A percentile compares a stretch with the other conserved stretches of the same genome.
Evolutionary conservation across 2,113 vertebrate genomes (phyloP).

Genomic region (Plestiodon gilberti): DNA sequence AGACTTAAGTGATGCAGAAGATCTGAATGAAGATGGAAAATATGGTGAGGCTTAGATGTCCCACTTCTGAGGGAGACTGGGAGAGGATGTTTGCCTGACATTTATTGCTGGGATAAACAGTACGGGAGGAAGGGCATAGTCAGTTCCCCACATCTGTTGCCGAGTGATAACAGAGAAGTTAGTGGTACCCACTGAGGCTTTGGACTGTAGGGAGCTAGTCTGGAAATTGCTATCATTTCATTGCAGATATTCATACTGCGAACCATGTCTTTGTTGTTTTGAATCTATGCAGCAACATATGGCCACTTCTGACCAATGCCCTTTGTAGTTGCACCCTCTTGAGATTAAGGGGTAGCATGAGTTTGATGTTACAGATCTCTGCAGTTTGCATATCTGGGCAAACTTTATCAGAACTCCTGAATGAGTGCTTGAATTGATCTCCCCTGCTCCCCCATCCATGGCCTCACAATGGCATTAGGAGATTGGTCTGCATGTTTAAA

Average conservation of each 20-base stretch:
- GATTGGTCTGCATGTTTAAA: not conserved
- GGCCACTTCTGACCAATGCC: not conserved
- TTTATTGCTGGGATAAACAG: conserved; percentile 15
- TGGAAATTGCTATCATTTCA: not conserved
- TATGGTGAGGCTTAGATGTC: not conserved
- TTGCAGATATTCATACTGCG: not conserved
- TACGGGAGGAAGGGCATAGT: conserved; percentile 6
- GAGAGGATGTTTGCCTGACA: conserved; percentile 23
- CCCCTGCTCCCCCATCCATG: not conserved
- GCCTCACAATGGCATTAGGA: not conserved
- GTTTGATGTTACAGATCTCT: not conserved
- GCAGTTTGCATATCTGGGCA: not conserved
- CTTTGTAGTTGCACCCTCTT: not conserved
- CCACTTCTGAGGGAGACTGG: not conserved
- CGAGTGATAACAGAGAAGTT: not conserved
- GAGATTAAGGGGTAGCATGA: not conserved
- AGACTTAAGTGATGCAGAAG: not conserved
- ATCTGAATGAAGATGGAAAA: not conserved
- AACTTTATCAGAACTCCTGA: not conserved
- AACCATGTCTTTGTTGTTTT: not conserved
- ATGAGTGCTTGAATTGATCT: not conserved
- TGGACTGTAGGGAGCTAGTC: not conserved
- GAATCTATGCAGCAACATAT: not conserved
- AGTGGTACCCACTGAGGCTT: not conserved
- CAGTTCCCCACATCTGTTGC: conserved; percentile 10